Conservation (phyloP, 1,140 invertebrate species). For the Drosophila bipectinata region DNA sequence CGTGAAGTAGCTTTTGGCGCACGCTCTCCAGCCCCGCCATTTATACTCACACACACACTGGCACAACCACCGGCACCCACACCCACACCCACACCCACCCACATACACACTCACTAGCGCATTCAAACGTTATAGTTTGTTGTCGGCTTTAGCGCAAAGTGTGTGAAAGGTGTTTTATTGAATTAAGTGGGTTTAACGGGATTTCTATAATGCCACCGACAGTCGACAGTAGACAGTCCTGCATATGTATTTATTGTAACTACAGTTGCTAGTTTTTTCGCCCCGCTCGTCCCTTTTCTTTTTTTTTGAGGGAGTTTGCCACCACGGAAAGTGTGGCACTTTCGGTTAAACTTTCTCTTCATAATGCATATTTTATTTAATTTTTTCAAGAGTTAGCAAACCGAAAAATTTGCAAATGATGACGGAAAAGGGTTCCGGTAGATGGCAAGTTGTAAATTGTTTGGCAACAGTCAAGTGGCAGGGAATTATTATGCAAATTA, state of each 20-base stretch:
- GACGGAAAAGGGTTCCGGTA: conserved; percentile 8
- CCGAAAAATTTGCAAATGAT: conserved; percentile 65
- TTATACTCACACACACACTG: conserved; percentile 18
- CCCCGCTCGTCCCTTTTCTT: not conserved
- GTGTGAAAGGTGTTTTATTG: conserved; percentile 82
- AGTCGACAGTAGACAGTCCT: conserved; percentile 36
- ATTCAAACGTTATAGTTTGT: conserved; percentile 71
- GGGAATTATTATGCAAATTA: conserved; percentile 60
- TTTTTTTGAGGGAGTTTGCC: conserved; percentile 7
- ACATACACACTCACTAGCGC: conserved; percentile 18
- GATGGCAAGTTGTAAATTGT: conserved; percentile 55
- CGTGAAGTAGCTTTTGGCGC: conserved; percentile 80
- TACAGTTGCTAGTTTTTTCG: conserved; percentile 50
- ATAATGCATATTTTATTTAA: conserved; percentile 80
- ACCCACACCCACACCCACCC: conserved; percentile 17
- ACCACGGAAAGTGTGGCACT: conserved; percentile 48
- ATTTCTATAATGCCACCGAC: conserved; percentile 78
- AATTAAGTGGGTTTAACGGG: conserved; percentile 82
- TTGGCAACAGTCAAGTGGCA: conserved; percentile 73
- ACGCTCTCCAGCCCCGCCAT: conserved; percentile 61
- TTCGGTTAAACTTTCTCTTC: conserved; percentile 62
- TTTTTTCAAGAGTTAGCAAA: conserved; percentile 65
- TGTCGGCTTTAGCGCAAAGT: conserved; percentile 79
- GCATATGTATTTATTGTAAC: conserved; percentile 79
- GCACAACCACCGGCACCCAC: conserved; percentile 6